These are phyloP conservation scores for Aphodius sticticus DNA, from an alignment of 2,888 invertebrate species.

Conservation along the genomic window DNA sequence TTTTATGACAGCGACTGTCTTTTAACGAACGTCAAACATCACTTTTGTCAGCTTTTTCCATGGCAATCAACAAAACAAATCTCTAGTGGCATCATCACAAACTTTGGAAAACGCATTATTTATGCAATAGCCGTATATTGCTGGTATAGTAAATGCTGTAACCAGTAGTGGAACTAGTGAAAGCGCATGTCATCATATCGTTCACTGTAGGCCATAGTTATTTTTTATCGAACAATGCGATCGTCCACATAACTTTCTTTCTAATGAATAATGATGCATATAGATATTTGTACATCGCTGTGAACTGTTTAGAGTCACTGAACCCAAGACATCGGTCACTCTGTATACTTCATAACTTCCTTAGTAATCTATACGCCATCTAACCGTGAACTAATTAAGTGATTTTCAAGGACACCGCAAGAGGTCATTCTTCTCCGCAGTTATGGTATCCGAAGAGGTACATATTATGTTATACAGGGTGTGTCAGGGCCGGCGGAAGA, in stretches of 20 bases:
- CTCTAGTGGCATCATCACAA: no score
- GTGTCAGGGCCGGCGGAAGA: no score
- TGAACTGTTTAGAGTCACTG: background rate
- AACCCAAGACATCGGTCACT: background rate
- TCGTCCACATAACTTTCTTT: background rate
- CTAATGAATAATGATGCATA: background rate
- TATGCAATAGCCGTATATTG: no score
- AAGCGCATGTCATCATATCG: constrained; percentile 11
- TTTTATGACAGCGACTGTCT: no score
- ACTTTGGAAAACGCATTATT: no score
- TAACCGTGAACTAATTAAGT: background rate
- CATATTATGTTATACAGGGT: no score
- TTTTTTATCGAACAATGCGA: constrained; percentile 27
- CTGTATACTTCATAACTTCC: background rate
- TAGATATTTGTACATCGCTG: background rate
- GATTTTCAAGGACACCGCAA: background rate
- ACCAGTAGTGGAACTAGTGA: constrained; percentile 13
- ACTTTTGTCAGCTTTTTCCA: no score
- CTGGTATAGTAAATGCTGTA: no score
- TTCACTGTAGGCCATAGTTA: constrained; percentile 17
- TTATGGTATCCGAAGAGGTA: no score
- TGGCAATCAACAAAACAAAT: no score
- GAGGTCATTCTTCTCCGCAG: background rate
- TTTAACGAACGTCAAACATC: no score
- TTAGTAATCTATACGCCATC: background rate